Conservation (phyloP, 1,140 invertebrate species). For the Mycetomoellerius zeteki region DNA sequence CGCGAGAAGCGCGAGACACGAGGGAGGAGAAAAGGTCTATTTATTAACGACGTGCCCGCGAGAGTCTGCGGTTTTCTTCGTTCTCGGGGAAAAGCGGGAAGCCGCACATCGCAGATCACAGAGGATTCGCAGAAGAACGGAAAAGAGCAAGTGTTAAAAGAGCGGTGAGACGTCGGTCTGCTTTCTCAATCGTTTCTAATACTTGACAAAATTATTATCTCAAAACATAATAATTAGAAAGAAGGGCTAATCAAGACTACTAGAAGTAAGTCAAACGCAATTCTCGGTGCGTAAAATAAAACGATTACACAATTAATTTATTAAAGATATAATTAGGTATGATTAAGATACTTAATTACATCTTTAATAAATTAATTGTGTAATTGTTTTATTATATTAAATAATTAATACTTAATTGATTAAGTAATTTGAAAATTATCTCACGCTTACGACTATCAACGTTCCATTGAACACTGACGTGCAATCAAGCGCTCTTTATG, state of each 20-base stretch:
- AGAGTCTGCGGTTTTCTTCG: slow-evolving; percentile 63
- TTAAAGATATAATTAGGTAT: too few relatives aligned
- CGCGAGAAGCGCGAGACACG: slow-evolving; percentile 51
- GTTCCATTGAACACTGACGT: background rate
- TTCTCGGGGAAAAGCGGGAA: slow-evolving; percentile 64
- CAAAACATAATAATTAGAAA: too few relatives aligned
- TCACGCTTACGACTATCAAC: background rate
- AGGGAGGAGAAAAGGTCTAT: slow-evolving; percentile 75
- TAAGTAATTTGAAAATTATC: background rate
- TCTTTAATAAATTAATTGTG: too few relatives aligned
- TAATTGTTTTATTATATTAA: too few relatives aligned
- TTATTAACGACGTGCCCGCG: slow-evolving; percentile 71
- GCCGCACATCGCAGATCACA: slow-evolving; percentile 48
- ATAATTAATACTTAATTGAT: too few relatives aligned
- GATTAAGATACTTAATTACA: too few relatives aligned
- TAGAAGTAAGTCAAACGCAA: too few relatives aligned
- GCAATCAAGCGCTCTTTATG: slow-evolving; percentile 14
- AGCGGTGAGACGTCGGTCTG: background rate
- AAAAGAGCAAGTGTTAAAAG: background rate
- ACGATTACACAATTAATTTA: too few relatives aligned
- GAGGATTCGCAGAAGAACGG: slow-evolving; percentile 34
- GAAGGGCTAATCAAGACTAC: too few relatives aligned
- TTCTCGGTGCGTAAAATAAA: too few relatives aligned
- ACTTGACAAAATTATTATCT: background rate
- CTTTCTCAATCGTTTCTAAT: slow-evolving; percentile 1